A percentile compares a stretch with the other conserved stretches of the same genome.
Conservation (phyloP, 2,797 vertebrate species). For the Xerus rutilus region DNA sequence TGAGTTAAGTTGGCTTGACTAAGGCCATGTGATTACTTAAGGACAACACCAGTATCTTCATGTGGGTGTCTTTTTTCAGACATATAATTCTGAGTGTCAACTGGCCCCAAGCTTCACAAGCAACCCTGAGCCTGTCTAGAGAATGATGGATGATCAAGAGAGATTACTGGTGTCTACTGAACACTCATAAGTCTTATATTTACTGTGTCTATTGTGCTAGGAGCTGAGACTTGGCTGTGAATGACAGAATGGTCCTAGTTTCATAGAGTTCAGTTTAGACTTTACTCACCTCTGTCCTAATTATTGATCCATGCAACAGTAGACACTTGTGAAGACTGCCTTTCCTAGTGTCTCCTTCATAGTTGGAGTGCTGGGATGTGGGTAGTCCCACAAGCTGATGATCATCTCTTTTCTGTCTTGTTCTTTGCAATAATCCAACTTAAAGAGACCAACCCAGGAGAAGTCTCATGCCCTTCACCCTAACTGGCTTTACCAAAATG, state of each 20-base stretch:
- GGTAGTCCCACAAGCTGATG: neutral
- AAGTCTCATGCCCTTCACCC: neutral
- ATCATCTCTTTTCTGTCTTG: neutral
- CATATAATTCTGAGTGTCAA: too few relatives aligned
- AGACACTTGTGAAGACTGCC: neutral
- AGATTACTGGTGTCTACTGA: neutral
- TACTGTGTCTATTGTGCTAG: neutral
- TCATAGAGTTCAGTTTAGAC: neutral
- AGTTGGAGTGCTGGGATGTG: neutral
- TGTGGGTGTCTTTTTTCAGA: neutral
- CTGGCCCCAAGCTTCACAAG: neutral
- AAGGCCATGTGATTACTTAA: neutral
- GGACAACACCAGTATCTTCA: neutral
- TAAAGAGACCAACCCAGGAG: neutral
- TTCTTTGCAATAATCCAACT: constrained; percentile 14
- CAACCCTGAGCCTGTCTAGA: neutral
- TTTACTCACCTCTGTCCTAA: neutral
- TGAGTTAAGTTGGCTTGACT: neutral
- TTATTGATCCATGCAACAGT: neutral
- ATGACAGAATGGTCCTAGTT: neutral
- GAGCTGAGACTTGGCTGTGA: neutral
- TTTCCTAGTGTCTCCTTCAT: neutral
- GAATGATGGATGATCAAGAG: neutral
- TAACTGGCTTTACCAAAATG: neutral
- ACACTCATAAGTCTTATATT: neutral